Base-by-base conservation (phyloP, 37 sponge, comb jelly and placozoan species). In the Chondrosia reniformis region DNA sequence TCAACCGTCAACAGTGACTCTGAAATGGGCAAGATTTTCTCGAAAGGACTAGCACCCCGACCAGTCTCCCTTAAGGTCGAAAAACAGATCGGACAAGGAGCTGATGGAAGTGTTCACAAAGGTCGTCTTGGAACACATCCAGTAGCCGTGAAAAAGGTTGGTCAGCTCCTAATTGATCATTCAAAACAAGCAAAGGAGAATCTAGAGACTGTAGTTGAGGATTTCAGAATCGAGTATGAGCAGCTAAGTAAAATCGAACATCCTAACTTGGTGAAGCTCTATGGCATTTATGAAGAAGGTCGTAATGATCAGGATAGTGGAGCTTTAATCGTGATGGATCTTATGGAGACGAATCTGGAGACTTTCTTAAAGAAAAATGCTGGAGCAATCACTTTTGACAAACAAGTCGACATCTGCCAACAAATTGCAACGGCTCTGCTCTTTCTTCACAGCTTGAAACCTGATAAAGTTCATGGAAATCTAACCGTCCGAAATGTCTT, bases 281-380 rank as follows among this genome's bases (percentile, higher is more conserved):
- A 30, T 13, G 61, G 61, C 28, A 30, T 59, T 7, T 59, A 30
- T 13, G 61, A 59, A 7, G 61, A 59, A 59, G 61, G 28, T 30
- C 30, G n/a, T 7, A 5, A 13, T 25, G 61, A 13, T 30, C 22
- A 6, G 30, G 58, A 56, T 28, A 28, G 58, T 28, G 25, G 72
- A 24, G 72, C 31, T 41, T 2, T 69, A 10, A 24, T 69, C 22
- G 72, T 69, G 72, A 69, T 69, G 72, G 72, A 69, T 41, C 36
- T 69, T 41, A 69, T 69, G 72, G 24, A 69, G 37, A 24, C 8
- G 43, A 69, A 41, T 19, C 25, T 69, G 72, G 72, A 69, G 72
- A 13, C 39, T 41, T 69, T 34, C 43, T 25, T 69, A 21, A 36
- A 39, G 42, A 24, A 69, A 41, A 30, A 69, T 24, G 4, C n/a